A percentile compares a stretch with the other conserved stretches of the same genome.
phyloP scores from a whole-genome alignment of 2,888 invertebrate species.

The Listrodromus nycthemerus region DNA sequence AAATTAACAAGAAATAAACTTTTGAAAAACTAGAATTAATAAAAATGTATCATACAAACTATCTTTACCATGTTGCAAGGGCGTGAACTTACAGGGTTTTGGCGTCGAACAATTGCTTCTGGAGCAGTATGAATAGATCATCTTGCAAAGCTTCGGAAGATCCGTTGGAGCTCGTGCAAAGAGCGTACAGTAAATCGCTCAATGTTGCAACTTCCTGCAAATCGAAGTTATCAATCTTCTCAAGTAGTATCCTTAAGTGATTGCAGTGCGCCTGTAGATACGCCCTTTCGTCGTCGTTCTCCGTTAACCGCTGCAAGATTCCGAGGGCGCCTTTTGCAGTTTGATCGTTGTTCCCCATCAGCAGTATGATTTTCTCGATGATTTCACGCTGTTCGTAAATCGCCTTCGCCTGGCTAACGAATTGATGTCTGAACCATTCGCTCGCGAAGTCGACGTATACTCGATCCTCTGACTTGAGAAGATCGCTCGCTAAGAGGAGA shows the following conservation, averaged over 20 bases:
- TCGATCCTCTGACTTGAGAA: slow-evolving; percentile 79
- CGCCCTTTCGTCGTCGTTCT: slow-evolving; percentile 74
- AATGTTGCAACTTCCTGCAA: slow-evolving; percentile 91
- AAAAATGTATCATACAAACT: background rate
- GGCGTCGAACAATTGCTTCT: slow-evolving; percentile 91
- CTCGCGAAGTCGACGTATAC: slow-evolving; percentile 78
- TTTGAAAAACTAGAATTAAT: too few relatives aligned
- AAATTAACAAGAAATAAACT: slow-evolving; percentile 3
- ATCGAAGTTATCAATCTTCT: slow-evolving; percentile 91
- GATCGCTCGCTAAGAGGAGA: slow-evolving; percentile 76
- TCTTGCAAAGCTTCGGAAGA: slow-evolving; percentile 88
- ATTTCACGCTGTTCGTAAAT: slow-evolving; percentile 80
- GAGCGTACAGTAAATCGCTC: slow-evolving; percentile 91
- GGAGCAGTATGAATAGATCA: slow-evolving; percentile 93
- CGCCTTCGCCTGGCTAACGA: slow-evolving; percentile 75
- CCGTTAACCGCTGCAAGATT: slow-evolving; percentile 78
- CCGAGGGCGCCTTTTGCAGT: slow-evolving; percentile 78
- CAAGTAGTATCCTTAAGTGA: slow-evolving; percentile 89
- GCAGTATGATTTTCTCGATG: slow-evolving; percentile 77
- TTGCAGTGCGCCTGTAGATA: slow-evolving; percentile 87
- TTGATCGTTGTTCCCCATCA: slow-evolving; percentile 80
- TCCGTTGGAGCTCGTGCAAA: slow-evolving; percentile 85
- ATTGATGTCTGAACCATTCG: slow-evolving; percentile 80
- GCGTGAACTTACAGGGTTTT: slow-evolving; percentile 84
- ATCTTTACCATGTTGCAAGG: background rate